A percentile compares a stretch with the other conserved stretches of the same genome.
These are phyloP conservation scores for Flexamia atlantica DNA, from an alignment of 2,888 invertebrate genomes.

Conservation along the genomic window DNA sequence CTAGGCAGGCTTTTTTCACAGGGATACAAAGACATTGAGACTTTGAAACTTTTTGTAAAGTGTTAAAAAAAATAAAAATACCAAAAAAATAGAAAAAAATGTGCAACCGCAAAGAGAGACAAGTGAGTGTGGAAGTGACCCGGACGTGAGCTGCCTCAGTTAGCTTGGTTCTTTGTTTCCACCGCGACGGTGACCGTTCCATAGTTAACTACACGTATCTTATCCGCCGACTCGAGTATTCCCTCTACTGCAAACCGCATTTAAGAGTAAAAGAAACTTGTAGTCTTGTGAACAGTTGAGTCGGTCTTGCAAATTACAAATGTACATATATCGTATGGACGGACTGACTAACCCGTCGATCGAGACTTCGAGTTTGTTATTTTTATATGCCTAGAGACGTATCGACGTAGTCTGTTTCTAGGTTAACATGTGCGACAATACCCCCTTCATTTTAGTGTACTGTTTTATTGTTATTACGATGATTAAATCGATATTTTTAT, in stretches of 20 bases:
- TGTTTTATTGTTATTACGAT: slow-evolving; percentile 44
- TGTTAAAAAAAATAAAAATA: slow-evolving; percentile 58
- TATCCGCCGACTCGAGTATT: slow-evolving; percentile 31
- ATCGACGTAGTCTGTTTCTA: slow-evolving; percentile 49
- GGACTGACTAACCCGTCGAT: slow-evolving; percentile 40
- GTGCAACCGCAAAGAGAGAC: slow-evolving; percentile 13
- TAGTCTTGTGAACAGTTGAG: slow-evolving; percentile 47
- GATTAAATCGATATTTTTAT: slow-evolving; percentile 56
- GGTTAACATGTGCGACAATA: slow-evolving; percentile 53
- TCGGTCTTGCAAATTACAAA: slow-evolving; percentile 31
- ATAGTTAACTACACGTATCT: not conserved
- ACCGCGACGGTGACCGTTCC: slow-evolving; percentile 32
- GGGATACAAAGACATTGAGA: slow-evolving; percentile 63
- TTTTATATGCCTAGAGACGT: slow-evolving; percentile 56
- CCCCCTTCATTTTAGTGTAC: slow-evolving; percentile 32
- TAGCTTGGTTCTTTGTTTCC: slow-evolving; percentile 37
- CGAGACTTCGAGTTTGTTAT: slow-evolving; percentile 50
- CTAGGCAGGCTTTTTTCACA: slow-evolving; percentile 66
- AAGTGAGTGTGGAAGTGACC: slow-evolving; percentile 47
- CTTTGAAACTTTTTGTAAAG: slow-evolving; percentile 49
- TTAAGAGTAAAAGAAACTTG: slow-evolving; percentile 20
- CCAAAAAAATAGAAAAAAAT: slow-evolving; percentile 61
- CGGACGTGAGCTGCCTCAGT: slow-evolving; percentile 15
- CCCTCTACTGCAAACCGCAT: slow-evolving; percentile 31
- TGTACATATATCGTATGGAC: slow-evolving; percentile 39